Conservation (phyloP, 1,140 invertebrate genomes). For the Panagrolaimus sp. region DNA sequence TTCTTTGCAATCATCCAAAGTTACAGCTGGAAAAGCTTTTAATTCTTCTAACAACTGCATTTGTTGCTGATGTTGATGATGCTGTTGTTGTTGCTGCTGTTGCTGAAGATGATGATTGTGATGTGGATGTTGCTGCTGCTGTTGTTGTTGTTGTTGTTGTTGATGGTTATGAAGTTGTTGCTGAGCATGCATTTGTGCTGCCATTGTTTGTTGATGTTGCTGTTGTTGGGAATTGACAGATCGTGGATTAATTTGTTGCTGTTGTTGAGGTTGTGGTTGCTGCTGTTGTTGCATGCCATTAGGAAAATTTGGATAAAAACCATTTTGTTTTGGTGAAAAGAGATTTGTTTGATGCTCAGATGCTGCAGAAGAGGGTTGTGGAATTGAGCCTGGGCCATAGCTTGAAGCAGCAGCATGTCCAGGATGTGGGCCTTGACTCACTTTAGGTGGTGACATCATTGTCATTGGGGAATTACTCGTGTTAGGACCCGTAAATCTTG, state of each 20-base stretch:
- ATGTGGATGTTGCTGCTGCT: not conserved
- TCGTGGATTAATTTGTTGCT: too few relatives aligned
- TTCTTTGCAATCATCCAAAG: not conserved
- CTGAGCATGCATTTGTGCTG: too few relatives aligned
- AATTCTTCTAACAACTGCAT: not conserved
- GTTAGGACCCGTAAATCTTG: not conserved
- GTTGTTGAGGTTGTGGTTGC: too few relatives aligned
- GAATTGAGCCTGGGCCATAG: constrained; percentile 1
- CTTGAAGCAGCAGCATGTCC: not conserved
- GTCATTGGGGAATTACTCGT: not conserved
- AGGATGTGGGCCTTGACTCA: not conserved
- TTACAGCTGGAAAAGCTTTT: not conserved
- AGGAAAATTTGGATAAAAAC: too few relatives aligned
- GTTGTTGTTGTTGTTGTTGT: not conserved
- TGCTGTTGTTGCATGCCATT: too few relatives aligned
- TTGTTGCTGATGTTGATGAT: not conserved
- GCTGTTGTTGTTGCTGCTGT: not conserved
- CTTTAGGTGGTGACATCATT: not conserved
- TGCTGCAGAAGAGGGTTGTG: not conserved
- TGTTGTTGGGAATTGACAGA: too few relatives aligned
- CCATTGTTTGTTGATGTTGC: too few relatives aligned
- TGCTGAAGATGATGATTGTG: not conserved
- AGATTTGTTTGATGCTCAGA: not conserved
- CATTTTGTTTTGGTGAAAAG: too few relatives aligned
- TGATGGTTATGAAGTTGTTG: too few relatives aligned